Evolutionary conservation across 2,113 vertebrate genomes (phyloP).

Genomic region (Actinemys pallida): DNA sequence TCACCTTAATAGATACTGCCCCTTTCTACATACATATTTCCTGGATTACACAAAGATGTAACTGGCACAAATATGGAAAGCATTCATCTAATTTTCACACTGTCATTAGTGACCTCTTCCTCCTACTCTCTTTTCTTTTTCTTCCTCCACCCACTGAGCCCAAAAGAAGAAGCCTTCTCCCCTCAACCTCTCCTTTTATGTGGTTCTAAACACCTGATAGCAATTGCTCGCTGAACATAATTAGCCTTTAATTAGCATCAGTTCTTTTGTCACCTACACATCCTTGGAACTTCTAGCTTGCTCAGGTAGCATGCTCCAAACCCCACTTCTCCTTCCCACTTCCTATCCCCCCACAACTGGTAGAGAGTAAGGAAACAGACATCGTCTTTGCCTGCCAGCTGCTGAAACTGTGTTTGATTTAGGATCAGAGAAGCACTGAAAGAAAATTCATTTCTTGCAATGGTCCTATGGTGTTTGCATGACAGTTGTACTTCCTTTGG

Average conservation of each 20-base stretch:
- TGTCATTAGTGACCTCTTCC: fast-evolving
- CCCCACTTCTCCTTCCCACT: fast-evolving
- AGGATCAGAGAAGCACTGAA: fast-evolving
- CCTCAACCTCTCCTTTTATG: not conserved
- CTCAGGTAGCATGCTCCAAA: not conserved
- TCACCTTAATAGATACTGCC: not conserved
- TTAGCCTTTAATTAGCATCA: constrained; percentile 33
- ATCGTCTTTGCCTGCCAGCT: fast-evolving
- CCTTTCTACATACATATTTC: not conserved
- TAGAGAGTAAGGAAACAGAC: not conserved
- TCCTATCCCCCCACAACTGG: fast-evolving
- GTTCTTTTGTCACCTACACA: not conserved
- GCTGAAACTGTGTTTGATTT: fast-evolving
- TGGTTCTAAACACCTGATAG: not conserved
- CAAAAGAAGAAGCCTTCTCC: fast-evolving
- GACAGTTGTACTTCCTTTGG: fast-evolving
- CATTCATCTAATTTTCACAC: fast-evolving
- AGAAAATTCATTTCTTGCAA: fast-evolving
- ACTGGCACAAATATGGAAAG: not conserved
- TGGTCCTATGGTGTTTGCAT: fast-evolving
- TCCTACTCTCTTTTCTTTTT: not conserved
- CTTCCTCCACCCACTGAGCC: not conserved
- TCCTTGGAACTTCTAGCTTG: fast-evolving
- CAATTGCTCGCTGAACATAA: constrained; percentile 10
- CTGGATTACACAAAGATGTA: not conserved